phyloP scores from a whole-genome alignment of 2,113 vertebrate species.

The Hiodon tergisus region DNA sequence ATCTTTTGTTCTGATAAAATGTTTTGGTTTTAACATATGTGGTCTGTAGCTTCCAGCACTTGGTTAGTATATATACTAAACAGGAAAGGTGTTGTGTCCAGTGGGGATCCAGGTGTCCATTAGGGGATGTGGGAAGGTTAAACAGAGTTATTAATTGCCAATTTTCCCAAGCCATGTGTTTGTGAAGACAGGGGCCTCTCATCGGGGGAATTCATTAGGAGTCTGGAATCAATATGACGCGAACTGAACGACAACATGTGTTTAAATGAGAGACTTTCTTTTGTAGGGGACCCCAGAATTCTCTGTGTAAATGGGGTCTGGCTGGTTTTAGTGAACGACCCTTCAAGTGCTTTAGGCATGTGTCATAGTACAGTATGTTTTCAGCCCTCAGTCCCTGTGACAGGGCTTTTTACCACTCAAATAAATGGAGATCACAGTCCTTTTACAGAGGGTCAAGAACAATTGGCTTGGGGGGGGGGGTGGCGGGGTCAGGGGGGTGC shows the following conservation, averaged over 20 bases:
- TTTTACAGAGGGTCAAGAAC: background rate
- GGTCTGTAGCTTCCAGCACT: background rate
- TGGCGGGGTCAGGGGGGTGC: background rate
- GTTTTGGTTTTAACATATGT: background rate
- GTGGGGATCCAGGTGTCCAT: background rate
- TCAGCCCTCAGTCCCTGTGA: background rate
- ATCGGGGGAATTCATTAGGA: conserved; percentile 9
- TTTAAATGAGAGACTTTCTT: background rate
- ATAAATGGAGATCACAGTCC: background rate
- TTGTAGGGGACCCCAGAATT: background rate
- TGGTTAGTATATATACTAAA: background rate
- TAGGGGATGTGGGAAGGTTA: conserved; percentile 1
- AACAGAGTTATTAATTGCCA: conserved; percentile 14
- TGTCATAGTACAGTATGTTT: too few species aligned
- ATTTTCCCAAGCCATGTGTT: conserved; percentile 11
- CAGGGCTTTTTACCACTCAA: background rate
- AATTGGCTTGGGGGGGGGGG: background rate
- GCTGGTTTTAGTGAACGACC: conserved; percentile 8
- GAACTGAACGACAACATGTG: background rate
- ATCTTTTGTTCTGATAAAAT: background rate
- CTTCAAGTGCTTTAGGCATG: too few species aligned
- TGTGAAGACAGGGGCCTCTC: background rate
- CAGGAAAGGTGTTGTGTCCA: background rate
- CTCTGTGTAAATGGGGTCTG: background rate
- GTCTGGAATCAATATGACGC: background rate